Evolutionary conservation across 2,113 vertebrate genomes (phyloP).

Genomic region (Lanius collurio): DNA sequence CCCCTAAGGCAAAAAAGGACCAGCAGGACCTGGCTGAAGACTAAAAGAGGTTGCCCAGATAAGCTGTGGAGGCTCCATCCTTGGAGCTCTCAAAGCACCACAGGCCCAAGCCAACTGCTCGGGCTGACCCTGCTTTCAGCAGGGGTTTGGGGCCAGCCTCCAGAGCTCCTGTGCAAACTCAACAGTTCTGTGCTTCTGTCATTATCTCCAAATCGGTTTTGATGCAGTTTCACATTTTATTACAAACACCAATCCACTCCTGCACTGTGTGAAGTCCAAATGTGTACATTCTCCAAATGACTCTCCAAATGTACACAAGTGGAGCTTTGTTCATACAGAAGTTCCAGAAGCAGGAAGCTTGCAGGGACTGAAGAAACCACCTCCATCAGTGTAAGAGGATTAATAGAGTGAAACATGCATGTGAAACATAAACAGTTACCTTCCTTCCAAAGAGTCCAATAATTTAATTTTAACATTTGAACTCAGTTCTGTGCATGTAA

Average conservation of each 20-base stretch:
- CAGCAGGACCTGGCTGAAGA: background rate
- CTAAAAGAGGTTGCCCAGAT: fast-evolving
- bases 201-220: background rate
- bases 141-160: background rate
- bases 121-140: background rate
- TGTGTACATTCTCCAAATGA: background rate
- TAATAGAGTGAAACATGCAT: fast-evolving
- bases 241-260: background rate
- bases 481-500: background rate
- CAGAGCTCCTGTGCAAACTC: background rate
- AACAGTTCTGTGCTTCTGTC: background rate
- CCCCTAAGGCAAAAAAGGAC: background rate
- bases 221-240: background rate
- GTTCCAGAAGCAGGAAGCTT: background rate
- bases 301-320: fast-evolving
- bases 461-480: background rate
- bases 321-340: background rate
- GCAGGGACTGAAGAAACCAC: background rate
- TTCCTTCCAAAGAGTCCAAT: background rate
- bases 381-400: background rate
- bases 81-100: background rate
- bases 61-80: background rate
- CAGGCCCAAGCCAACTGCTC: background rate
- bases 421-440: background rate
- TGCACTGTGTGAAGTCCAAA: background rate